Conservation (phyloP, 2,113 vertebrate genomes). For the Nannospalax galili region DNA sequence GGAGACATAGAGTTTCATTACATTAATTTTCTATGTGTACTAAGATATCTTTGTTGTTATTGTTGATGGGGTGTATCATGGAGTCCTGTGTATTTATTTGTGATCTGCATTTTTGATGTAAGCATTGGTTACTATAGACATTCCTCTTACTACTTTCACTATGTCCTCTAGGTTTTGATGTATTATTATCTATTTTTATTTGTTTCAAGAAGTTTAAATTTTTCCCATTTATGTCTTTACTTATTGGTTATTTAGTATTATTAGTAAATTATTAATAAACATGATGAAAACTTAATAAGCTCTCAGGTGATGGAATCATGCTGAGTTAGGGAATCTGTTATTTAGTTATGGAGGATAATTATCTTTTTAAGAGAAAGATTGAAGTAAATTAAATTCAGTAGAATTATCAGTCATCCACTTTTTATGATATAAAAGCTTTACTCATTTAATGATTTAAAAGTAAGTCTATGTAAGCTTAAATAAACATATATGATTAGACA, state of each 20-base stretch:
- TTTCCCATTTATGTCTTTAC: background rate
- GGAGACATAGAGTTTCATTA: background rate
- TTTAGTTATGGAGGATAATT: conserved; percentile 39
- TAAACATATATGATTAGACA: conserved; percentile 55
- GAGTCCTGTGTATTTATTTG: background rate
- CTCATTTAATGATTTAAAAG: conserved; percentile 42
- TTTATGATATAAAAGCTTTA: background rate
- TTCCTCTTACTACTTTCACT: background rate
- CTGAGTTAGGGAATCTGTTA: background rate
- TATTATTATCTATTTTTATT: background rate
- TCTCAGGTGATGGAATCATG: background rate
- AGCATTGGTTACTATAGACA: background rate
- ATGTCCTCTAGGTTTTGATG: background rate
- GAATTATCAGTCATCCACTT: background rate
- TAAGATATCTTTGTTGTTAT: background rate
- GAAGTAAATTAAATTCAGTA: conserved; percentile 20
- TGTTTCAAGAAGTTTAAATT: background rate
- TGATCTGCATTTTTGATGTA: background rate
- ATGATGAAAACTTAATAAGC: background rate
- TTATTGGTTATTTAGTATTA: background rate
- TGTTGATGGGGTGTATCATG: background rate
- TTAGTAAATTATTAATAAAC: background rate
- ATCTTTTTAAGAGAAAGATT: background rate
- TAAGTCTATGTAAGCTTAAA: conserved; percentile 34
- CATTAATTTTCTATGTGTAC: background rate